Conservation (phyloP, 1,140 invertebrate genomes). For the Sinonovacula constricta region DNA sequence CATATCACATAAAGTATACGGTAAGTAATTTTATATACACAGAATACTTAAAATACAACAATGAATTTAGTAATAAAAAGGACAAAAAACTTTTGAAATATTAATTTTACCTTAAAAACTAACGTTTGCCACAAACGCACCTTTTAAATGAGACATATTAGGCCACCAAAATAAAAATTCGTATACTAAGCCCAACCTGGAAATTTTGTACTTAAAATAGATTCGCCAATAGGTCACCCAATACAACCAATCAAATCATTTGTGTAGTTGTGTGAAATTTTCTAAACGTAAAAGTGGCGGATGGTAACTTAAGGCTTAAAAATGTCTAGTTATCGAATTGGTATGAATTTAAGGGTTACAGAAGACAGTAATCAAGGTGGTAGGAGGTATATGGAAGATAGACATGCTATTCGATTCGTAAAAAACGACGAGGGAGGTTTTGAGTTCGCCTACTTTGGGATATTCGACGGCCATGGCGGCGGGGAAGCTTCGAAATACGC, state of each 20-base stretch:
- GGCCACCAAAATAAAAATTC: too few species aligned
- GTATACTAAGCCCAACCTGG: too few species aligned
- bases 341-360: constrained; percentile 88
- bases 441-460: constrained; percentile 98
- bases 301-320: constrained; percentile 59
- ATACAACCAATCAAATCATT: constrained; percentile 56
- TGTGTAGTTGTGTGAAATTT: constrained; percentile 43
- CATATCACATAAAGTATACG: too few species aligned
- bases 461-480: constrained; percentile 97
- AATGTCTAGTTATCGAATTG: constrained; percentile 76
- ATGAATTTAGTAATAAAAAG: too few species aligned
- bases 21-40: too few species aligned
- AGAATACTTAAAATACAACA: too few species aligned
- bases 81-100: too few species aligned
- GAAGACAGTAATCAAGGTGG: constrained; percentile 97
- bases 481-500: constrained; percentile 95
- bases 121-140: too few species aligned
- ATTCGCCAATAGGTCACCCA: constrained; percentile 19
- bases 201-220: constrained; percentile 33
- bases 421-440: constrained; percentile 80
- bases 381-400: constrained; percentile 99
- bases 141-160: too few species aligned
- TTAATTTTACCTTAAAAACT: too few species aligned
- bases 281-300: constrained; percentile 47
- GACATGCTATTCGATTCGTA: constrained; percentile 87